Percentiles rank a stretch among this genome's conserved stretches.
These are phyloP conservation scores for Argyra leucocephala DNA, from an alignment of 2,888 invertebrate species.

Conservation along the genomic window DNA sequence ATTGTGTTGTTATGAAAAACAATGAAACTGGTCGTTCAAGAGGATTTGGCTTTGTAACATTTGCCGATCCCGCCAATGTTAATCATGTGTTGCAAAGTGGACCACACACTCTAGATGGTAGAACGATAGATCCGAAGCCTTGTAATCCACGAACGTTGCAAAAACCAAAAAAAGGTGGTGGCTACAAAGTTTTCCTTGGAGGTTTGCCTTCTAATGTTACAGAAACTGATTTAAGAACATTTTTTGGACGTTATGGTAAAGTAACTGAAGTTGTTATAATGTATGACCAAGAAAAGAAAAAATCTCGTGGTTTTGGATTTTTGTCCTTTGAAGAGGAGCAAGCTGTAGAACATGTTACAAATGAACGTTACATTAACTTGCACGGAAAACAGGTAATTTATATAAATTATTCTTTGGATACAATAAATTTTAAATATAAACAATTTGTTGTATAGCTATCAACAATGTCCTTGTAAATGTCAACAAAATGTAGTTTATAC, in stretches of 20 bases:
- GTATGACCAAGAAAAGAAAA: conserved; percentile 96
- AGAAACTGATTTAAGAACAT: conserved; percentile 84
- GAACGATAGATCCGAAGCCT: conserved; percentile 84
- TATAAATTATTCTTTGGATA: too few relatives aligned
- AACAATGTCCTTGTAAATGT: too few relatives aligned
- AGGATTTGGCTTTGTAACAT: conserved; percentile 95
- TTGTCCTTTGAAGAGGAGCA: conserved; percentile 90
- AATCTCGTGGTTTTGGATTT: conserved; percentile 92
- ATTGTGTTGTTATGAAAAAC: conserved; percentile 98
- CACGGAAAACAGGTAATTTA: conserved; percentile 77
- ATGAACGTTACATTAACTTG: conserved; percentile 87
- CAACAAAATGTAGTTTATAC: too few relatives aligned
- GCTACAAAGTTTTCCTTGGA: conserved; percentile 90
- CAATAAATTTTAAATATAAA: too few relatives aligned
- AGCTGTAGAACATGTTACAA: conserved; percentile 83
- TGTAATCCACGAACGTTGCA: conserved; percentile 90
- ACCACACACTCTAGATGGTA: conserved; percentile 86
- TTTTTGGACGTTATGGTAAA: conserved; percentile 89
- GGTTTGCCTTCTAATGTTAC: conserved; percentile 94
- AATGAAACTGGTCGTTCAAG: conserved; percentile 90
- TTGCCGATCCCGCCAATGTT: conserved; percentile 85
- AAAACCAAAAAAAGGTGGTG: conserved; percentile 84
- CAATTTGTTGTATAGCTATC: too few relatives aligned
- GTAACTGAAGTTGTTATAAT: conserved; percentile 95
- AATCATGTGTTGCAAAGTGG: conserved; percentile 83